Evolutionary conservation across 2,113 vertebrate species (phyloP), one percentile per base, ranked within the genome.

Genomic region (Sakesphorus luctuosus): DNA sequence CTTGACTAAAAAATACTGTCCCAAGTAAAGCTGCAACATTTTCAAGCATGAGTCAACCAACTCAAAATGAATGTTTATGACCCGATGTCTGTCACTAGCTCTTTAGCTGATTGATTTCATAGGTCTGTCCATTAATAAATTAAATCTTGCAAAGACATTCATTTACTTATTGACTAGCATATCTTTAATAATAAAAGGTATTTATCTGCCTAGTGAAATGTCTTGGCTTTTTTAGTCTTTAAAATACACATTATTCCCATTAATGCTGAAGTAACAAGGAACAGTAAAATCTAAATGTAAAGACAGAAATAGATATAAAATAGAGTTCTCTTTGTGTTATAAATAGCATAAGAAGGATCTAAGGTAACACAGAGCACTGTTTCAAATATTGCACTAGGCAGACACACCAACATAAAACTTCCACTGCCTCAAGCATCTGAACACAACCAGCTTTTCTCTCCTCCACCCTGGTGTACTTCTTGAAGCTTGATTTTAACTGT

Each of bases 381-480:
- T 56, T 83, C 59, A 76, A 80, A n/a, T 18, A 28, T 6, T 80
- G 13, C 18, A 25, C 18, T 25, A 15, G 40, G 35, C 29, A 79
- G 49, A 61, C 33, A 33, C 5, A 36, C 4, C 35, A 58, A 38
- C 16, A 33, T 28, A 50, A 86, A 67, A 44, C 23, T n/a, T 85
- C 8, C 26, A 58, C 13, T 44, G 12, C 46, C 25, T 77, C 24
- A 44, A 56, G 21, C 10, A 78, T 26, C 31, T 40, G 31, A 62
- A 19, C 3, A 53, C 17, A 66, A 69, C 19, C 12, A 65, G 10
- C 9, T 76, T 86, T 71, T 43, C 52, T 50, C 35, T 63, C 26
- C 29, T 4, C 19, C 15, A 13, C 5, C 0, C 4, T 2, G 0
- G 4, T 20, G 17, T 6, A 50, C 6, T 17, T 55, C 14, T 26